Base-by-base conservation (phyloP, 2,888 invertebrate species). In the Anodontia alba region DNA sequence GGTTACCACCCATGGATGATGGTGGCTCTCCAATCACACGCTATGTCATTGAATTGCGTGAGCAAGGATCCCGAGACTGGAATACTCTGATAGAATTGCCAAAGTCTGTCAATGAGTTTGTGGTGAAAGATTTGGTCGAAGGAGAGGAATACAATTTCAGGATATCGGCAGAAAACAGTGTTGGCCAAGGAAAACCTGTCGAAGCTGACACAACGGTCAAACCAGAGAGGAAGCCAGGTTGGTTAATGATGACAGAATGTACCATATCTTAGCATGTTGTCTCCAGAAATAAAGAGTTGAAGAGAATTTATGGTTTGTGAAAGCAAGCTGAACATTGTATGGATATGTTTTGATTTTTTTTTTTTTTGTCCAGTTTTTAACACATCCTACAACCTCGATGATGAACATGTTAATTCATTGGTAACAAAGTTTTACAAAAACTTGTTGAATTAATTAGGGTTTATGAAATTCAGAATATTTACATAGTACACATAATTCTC, bases 61-160 rank as follows among this genome's bases (percentile, higher is more conserved):
- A 97, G 95, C 96, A 96, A 78, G 96, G 96, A 92, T 96, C 96
- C 89, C 95, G 96, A 70, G 85, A 88, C 54, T 98, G 97, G 96
- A 96, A 96, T 89, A 96, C 96, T 91, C 66, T 89, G 66, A 86
- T 89, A 36, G 88, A 88, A 43, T 76, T 87, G n/a, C 87, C 89
- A 33, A 77, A 83, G 23, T 80, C 75, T 29, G 76, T 51, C 0
- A 84, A 73, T 20, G 76, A 79, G 7, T 88, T 85, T 71, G 71
- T 74, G 1, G 70, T 90, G 33, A 78, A 87, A 36, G 88, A 88
- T 66, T 96, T 99, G 26, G 96, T 97, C 42, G 98, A 98, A 94
- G 98, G 98, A 75, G 97, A 98, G 95, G 97, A 97, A 0, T 98
- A 98, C 92, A 97, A 97, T 92, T 98, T 98, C 96, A 96, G 98